Evolutionary conservation across 2,113 vertebrate species (phyloP).

Genomic region (Piliocolobus tephrosceles): DNA sequence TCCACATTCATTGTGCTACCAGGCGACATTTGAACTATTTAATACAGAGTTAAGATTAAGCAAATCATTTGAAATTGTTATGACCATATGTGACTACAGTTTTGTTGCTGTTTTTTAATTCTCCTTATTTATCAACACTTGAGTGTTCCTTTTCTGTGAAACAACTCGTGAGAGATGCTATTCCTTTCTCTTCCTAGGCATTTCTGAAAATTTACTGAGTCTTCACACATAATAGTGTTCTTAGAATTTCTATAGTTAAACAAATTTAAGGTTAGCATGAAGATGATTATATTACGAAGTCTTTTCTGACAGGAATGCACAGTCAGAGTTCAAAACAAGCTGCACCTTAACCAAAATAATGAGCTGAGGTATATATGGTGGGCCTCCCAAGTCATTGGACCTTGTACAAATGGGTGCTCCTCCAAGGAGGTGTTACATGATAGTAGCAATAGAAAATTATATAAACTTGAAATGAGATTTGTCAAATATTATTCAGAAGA

Average conservation of each 20-base stretch:
- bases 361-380: neutral
- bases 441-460: neutral
- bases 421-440: neutral
- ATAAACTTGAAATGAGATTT: conserved; percentile 29
- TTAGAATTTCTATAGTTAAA: conserved; percentile 37
- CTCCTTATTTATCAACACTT: neutral
- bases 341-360: neutral
- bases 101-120: conserved; percentile 36
- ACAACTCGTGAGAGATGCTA: neutral
- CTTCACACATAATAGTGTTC: conserved; percentile 9
- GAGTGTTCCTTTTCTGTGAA: conserved; percentile 51
- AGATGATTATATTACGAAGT: conserved; percentile 33
- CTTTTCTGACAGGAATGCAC: neutral
- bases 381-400: neutral
- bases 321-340: neutral
- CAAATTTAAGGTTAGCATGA: conserved; percentile 32
- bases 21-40: neutral
- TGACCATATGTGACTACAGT: neutral
- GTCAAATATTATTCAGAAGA: conserved; percentile 2
- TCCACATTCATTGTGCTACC: neutral
- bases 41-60: conserved; percentile 21
- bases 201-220: conserved; percentile 14
- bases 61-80: conserved; percentile 21
- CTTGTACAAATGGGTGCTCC: neutral
- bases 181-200: neutral